Evolutionary conservation across 2,888 invertebrate species (phyloP).

Genomic region (Lepidocyrtinus sp.): DNA sequence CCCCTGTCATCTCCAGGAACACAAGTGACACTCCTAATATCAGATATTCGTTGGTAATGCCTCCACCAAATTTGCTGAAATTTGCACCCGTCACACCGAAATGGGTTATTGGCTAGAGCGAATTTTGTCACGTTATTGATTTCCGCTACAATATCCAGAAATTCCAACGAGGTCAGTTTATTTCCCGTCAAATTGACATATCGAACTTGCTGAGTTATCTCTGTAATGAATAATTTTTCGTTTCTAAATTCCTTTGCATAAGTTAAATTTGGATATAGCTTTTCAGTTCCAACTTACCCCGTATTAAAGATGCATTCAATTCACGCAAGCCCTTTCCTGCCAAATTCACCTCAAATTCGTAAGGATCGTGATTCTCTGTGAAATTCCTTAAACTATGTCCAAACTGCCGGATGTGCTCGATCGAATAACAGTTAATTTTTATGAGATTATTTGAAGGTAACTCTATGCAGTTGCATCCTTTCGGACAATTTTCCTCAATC

Average conservation of each 20-base stretch:
- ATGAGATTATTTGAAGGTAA: conserved; percentile 63
- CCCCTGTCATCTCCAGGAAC: conserved; percentile 31
- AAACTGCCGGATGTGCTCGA: conserved; percentile 26
- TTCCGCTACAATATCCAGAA: conserved; percentile 54
- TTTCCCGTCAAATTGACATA: conserved; percentile 62
- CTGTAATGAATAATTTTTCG: no score
- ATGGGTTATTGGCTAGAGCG: conserved; percentile 62
- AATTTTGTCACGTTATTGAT: conserved; percentile 65
- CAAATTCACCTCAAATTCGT: conserved; percentile 58
- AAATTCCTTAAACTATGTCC: conserved; percentile 38
- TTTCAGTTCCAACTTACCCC: no score
- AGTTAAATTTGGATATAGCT: neutral
- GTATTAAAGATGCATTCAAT: conserved; percentile 39
- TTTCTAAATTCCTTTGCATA: neutral
- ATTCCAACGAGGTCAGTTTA: conserved; percentile 58
- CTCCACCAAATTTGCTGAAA: conserved; percentile 65
- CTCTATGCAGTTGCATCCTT: conserved; percentile 62
- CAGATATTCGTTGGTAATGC: conserved; percentile 61
- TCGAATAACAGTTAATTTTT: conserved; percentile 58
- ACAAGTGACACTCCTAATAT: conserved; percentile 66
- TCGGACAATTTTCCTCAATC: conserved; percentile 57
- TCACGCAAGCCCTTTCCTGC: conserved; percentile 20
- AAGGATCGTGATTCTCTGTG: conserved; percentile 53
- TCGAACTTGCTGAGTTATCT: conserved; percentile 51
- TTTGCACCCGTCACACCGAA: conserved; percentile 65